Evolutionary conservation across 2,797 vertebrate genomes (phyloP), one percentile per base, ranked within the genome.

Genomic region (Leontocebus nigricollis): DNA sequence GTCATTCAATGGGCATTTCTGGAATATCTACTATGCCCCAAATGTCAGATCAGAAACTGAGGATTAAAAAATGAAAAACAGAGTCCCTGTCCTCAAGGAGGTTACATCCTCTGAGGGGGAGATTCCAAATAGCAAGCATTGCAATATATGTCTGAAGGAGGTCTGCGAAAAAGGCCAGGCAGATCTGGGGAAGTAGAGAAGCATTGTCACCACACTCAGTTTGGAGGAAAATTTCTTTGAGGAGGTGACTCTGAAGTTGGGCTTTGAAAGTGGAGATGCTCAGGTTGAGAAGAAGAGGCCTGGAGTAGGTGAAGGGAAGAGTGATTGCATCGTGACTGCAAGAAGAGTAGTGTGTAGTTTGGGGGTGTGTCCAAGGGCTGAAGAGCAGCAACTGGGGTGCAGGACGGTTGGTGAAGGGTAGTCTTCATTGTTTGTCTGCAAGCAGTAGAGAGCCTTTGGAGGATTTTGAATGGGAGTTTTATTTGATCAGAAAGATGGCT

Each of bases 41-140:
- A 61, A n/a, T 48, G 75, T 39, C 50, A 87, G 67, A 26, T 50
- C 24, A 82, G 86, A 64, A 44, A 5, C 39, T 59, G 57, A 59
- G 30, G 46, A 39, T 59, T 50, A 85, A 33, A 12, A 55, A 52
- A 55, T 33, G 27, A 33, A 44, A 77, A 50, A 4, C 9, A 11
- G 5, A 89, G 20, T 44, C 24, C 8, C 7, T 5, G 27, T 75
- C 64, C 39, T 59, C 22, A 44, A 50, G 30, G 44, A 70, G 39
- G 5, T 4, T 11, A 0, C 41, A 7, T 39, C 2, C 3, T 48
- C 17, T 10, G 10, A 20, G 4, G 9, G 27, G 2, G 48, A 39
- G 64, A 44, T 2, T 39, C 2, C 39, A 27, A 77, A 13, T 14
- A 70, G 17, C 20, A 82, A 48, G 5, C 11, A 44, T 26, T 24